These are phyloP conservation scores for Drosophila macrothrix DNA, from an alignment of 2,888 invertebrate species.

Conservation along the genomic window DNA sequence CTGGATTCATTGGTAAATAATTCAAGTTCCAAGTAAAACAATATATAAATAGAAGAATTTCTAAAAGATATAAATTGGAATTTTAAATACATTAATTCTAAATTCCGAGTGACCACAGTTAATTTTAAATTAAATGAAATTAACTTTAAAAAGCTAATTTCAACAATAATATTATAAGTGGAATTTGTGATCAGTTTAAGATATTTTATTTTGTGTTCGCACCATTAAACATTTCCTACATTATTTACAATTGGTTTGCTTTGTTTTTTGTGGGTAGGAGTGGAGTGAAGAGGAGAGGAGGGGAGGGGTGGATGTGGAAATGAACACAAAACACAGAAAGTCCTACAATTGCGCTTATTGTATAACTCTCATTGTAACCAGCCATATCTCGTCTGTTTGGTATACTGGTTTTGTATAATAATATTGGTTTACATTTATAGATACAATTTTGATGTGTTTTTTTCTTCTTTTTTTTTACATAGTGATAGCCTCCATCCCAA, in stretches of 20 bases:
- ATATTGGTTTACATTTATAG: constrained; percentile 52
- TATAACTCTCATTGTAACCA: constrained; percentile 24
- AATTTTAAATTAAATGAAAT: background rate
- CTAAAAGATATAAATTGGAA: background rate
- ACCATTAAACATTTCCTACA: constrained; percentile 31
- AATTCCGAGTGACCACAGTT: background rate
- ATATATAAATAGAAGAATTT: background rate
- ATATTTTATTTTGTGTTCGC: constrained; percentile 38
- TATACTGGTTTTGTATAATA: constrained; percentile 14
- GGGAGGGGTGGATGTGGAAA: background rate
- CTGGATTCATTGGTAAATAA: background rate
- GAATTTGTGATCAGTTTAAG: constrained; percentile 11
- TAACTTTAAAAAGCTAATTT: no score
- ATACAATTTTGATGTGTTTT: constrained; percentile 48
- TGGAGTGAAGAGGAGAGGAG: background rate
- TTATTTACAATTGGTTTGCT: constrained; percentile 58
- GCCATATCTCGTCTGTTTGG: constrained; percentile 2
- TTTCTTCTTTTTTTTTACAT: constrained; percentile 39
- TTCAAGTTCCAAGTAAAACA: background rate
- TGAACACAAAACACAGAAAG: constrained; percentile 18
- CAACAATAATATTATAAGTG: background rate
- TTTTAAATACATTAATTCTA: background rate
- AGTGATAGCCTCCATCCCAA: constrained; percentile 71
- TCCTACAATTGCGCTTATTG: constrained; percentile 10
- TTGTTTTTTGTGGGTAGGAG: background rate